A percentile compares a stretch with the other conserved stretches of the same genome.
Evolutionary conservation across 2,888 invertebrate genomes (phyloP).

Genomic region (Dryocosmus kuriphilus): DNA sequence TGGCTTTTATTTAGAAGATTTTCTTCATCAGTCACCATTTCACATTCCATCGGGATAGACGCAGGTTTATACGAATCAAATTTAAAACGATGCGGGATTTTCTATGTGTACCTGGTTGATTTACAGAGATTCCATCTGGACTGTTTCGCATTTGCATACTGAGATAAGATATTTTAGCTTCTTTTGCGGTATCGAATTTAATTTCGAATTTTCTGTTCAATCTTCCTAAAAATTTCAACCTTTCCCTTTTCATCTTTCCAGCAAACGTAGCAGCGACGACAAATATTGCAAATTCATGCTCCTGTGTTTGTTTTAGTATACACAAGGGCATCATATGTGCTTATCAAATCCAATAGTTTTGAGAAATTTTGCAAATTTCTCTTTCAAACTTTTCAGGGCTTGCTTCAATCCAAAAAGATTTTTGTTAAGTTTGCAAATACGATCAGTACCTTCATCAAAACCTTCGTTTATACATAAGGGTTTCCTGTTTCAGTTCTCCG

Average conservation of each 20-base stretch:
- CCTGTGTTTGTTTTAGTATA: conserved; percentile 58
- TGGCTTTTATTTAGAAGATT: too few relatives aligned
- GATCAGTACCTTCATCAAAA: conserved; percentile 50
- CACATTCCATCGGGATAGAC: too few relatives aligned
- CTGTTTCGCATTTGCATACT: too few relatives aligned
- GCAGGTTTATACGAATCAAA: too few relatives aligned
- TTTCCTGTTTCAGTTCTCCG: conserved; percentile 53
- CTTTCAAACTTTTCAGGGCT: conserved; percentile 62
- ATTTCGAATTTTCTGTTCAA: conserved; percentile 54
- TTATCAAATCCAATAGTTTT: conserved; percentile 53
- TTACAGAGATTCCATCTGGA: too few relatives aligned
- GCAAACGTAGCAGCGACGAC: too few relatives aligned
- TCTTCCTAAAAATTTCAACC: conserved; percentile 46
- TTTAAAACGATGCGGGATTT: too few relatives aligned
- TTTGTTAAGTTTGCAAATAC: conserved; percentile 58
- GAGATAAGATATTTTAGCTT: too few relatives aligned
- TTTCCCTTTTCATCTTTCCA: conserved; percentile 50
- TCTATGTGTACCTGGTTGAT: too few relatives aligned
- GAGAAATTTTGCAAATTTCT: too few relatives aligned
- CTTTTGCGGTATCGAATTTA: too few relatives aligned
- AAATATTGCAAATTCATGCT: conserved; percentile 50
- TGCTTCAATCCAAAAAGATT: conserved; percentile 66
- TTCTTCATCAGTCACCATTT: too few relatives aligned
- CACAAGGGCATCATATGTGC: conserved; percentile 62
- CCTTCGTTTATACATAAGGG: conserved; percentile 63